A percentile compares a stretch with the other conserved stretches of the same genome.
Evolutionary conservation across 2,797 vertebrate genomes (phyloP).

Genomic region (Sparidentex hasta): DNA sequence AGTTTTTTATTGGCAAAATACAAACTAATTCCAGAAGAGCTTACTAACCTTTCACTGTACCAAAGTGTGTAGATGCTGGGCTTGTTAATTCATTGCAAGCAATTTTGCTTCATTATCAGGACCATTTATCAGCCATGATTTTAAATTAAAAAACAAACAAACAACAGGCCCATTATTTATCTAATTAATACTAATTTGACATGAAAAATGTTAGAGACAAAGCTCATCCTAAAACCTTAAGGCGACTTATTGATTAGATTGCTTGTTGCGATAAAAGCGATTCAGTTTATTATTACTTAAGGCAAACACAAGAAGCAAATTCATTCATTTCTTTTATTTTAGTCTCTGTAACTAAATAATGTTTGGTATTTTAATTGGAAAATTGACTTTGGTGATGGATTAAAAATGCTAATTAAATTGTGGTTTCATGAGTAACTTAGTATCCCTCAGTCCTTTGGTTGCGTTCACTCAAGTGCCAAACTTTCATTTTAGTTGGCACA

Average conservation of each 20-base stretch:
- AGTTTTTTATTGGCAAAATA: too few relatives aligned
- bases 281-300: not conserved
- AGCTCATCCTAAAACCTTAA: not conserved
- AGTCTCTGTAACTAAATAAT: not conserved
- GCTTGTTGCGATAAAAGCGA: not conserved
- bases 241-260: not conserved
- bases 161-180: too few relatives aligned
- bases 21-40: too few relatives aligned
- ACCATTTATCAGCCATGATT: too few relatives aligned
- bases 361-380: not conserved
- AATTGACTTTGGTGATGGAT: not conserved
- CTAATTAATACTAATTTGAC: too few relatives aligned
- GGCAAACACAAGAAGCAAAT: not conserved
- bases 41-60: too few relatives aligned
- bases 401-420: not conserved
- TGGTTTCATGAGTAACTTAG: not conserved
- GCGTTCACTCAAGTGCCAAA: not conserved
- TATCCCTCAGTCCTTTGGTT: not conserved
- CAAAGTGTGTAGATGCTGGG: too few relatives aligned
- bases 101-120: too few relatives aligned
- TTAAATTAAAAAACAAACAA: too few relatives aligned
- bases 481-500: not conserved
- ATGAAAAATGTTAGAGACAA: not conserved
- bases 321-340: not conserved
- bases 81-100: too few relatives aligned